Percentiles rank a stretch among this genome's conserved stretches.
Evolutionary conservation across 2,797 vertebrate genomes (phyloP).

Genomic region (Phyllotis vaccarum): DNA sequence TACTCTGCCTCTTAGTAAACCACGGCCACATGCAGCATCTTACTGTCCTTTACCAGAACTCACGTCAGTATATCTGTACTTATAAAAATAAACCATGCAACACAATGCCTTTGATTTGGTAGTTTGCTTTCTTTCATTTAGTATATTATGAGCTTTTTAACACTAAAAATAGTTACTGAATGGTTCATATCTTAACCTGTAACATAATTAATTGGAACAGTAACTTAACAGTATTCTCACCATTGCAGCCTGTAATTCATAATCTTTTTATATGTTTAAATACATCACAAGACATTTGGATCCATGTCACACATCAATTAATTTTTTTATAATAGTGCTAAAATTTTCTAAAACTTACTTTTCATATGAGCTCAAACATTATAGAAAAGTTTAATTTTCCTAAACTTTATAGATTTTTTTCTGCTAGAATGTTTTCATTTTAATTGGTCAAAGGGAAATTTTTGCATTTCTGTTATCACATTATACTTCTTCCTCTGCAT

Average conservation of each 20-base stretch:
- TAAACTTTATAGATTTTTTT: constrained; percentile 13
- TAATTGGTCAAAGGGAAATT: neutral
- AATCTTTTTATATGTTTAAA: neutral
- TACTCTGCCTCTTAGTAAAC: neutral
- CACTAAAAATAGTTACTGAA: neutral
- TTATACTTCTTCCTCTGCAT: neutral
- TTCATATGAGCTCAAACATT: neutral
- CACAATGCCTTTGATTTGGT: neutral
- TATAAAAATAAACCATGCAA: neutral
- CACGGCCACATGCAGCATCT: neutral
- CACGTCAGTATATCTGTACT: neutral
- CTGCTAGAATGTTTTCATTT: constrained; percentile 12
- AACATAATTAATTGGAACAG: neutral
- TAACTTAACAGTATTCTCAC: neutral
- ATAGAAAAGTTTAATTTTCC: neutral
- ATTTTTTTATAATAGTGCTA: neutral
- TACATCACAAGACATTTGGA: neutral
- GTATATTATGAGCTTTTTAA: neutral
- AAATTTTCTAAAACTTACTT: neutral
- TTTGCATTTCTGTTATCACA: neutral
- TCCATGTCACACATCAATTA: neutral
- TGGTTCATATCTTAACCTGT: constrained; percentile 22
- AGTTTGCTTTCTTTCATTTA: constrained; percentile 18
- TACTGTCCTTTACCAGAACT: neutral
- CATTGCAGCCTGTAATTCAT: neutral